Evolutionary conservation across 2,888 invertebrate species (phyloP).

Genomic region (Antheraea yamamai): DNA sequence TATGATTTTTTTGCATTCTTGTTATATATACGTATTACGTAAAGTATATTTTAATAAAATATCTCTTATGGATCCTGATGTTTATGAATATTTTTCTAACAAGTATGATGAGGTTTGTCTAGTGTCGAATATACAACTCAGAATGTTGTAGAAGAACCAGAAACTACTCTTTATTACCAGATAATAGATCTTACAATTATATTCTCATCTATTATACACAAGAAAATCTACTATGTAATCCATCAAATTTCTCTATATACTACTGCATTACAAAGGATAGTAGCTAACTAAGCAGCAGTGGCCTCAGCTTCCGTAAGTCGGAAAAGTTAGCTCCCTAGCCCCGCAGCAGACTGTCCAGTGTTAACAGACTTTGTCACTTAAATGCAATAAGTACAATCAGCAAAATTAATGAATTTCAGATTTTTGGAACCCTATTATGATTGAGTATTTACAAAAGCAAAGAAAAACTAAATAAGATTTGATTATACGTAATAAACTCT

Average conservation of each 20-base stretch:
- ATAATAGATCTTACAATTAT: neutral
- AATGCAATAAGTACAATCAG: slow-evolving; percentile 11
- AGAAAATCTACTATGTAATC: neutral
- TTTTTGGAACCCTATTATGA: neutral
- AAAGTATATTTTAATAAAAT: no score
- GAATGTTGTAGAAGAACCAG: neutral
- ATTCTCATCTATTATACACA: neutral
- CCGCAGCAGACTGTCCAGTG: slow-evolving; percentile 3
- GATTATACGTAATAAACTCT: neutral
- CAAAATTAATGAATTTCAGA: slow-evolving; percentile 1
- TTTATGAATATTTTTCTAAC: neutral
- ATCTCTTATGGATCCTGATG: no score
- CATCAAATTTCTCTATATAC: neutral
- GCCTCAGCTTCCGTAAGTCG: slow-evolving; percentile 5
- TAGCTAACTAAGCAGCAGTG: neutral
- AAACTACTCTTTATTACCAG: neutral
- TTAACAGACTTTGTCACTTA: slow-evolving; percentile 18
- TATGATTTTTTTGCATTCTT: no score
- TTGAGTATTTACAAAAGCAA: neutral
- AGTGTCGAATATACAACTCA: neutral
- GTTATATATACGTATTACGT: no score
- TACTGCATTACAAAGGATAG: neutral
- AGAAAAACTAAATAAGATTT: no score
- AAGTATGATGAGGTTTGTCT: neutral
- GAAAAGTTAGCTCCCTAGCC: slow-evolving; percentile 1